These are phyloP conservation scores for Polylopha cassiicola DNA, from an alignment of 2,888 invertebrate species.

Conservation along the genomic window DNA sequence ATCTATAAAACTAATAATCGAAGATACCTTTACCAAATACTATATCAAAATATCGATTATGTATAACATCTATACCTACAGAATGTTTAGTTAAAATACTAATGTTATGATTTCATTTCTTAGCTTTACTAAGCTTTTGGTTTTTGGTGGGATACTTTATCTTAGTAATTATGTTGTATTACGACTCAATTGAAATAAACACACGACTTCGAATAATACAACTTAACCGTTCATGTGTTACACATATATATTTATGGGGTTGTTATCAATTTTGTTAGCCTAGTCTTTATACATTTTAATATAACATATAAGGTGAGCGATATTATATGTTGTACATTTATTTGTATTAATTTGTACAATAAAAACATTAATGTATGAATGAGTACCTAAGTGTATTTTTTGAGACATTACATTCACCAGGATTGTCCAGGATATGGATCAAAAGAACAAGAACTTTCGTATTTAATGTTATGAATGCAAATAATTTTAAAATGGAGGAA, in stretches of 20 bases:
- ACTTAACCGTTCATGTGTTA: constrained; percentile 15
- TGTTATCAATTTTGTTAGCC: constrained; percentile 21
- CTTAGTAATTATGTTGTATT: no score
- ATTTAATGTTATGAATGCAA: constrained; percentile 5
- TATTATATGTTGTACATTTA: neutral
- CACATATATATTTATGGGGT: constrained; percentile 19
- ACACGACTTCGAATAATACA: no score
- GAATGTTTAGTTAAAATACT: no score
- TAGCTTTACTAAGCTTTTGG: no score
- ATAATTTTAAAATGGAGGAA: no score
- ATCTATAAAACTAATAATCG: no score
- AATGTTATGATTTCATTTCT: no score
- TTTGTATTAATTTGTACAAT: neutral
- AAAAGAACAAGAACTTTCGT: constrained; percentile 2
- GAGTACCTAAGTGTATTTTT: neutral
- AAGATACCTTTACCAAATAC: no score
- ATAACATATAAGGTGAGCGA: constrained; percentile 6
- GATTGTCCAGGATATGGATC: neutral
- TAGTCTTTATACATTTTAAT: constrained; percentile 17
- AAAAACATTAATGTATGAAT: neutral
- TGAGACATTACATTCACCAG: constrained; percentile 1
- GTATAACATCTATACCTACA: no score
- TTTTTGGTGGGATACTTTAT: no score
- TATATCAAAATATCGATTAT: no score
- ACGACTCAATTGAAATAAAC: neutral